Percentiles rank a stretch among this genome's conserved stretches.
These are phyloP conservation scores for Clarias laeviceps DNA, from an alignment of 2,797 vertebrate species.

Conservation along the genomic window DNA sequence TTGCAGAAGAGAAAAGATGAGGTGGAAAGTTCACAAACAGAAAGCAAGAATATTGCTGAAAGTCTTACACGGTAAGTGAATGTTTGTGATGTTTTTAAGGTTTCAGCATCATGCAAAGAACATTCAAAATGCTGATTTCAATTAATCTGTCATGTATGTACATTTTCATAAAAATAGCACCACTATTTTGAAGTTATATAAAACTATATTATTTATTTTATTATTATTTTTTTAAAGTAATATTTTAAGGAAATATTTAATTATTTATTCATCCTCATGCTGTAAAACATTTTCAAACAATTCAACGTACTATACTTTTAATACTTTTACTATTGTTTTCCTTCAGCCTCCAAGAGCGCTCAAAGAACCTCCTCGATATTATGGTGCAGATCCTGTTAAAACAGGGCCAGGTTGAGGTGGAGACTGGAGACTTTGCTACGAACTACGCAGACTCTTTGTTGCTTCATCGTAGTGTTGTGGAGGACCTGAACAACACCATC, in stretches of 20 bases:
- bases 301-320: background rate
- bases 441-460: slow-evolving; percentile 82
- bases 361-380: slow-evolving; percentile 76
- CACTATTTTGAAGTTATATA: too few relatives aligned
- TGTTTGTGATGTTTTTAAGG: background rate
- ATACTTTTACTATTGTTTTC: slow-evolving; percentile 12
- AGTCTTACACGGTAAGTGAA: slow-evolving; percentile 78
- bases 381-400: slow-evolving; percentile 87
- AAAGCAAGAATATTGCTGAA: slow-evolving; percentile 75
- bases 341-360: slow-evolving; percentile 82
- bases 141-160: background rate
- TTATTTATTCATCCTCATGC: background rate
- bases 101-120: background rate
- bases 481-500: slow-evolving; percentile 84
- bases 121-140: background rate
- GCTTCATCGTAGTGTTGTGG: slow-evolving; percentile 79
- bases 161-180: background rate
- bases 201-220: too few relatives aligned
- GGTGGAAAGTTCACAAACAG: slow-evolving; percentile 70
- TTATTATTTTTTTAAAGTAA: too few relatives aligned
- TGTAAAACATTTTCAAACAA: background rate
- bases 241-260: too few relatives aligned
- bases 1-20: slow-evolving; percentile 79
- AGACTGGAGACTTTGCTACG: slow-evolving; percentile 71
- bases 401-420: slow-evolving; percentile 89